A percentile compares a stretch with the other conserved stretches of the same genome.
These are phyloP conservation scores for Philereme transversata DNA, from an alignment of 2,888 invertebrate genomes.

Conservation along the genomic window DNA sequence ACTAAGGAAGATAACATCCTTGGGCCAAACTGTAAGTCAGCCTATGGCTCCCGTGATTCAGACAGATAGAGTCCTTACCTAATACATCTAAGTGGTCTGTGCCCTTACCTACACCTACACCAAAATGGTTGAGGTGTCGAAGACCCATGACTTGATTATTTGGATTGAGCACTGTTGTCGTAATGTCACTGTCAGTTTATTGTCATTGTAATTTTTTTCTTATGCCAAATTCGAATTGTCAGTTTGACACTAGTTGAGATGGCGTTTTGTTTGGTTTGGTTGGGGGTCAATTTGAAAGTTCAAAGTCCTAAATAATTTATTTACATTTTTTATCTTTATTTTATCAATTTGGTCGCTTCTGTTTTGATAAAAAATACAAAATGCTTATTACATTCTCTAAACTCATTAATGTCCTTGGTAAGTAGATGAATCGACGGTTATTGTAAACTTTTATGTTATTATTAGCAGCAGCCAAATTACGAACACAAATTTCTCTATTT, in stretches of 20 bases:
- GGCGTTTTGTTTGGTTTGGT: not conserved
- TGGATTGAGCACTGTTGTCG: too few relatives aligned
- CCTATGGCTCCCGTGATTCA: too few relatives aligned
- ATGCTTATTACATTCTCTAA: slow-evolving; percentile 61
- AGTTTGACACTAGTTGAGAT: slow-evolving; percentile 12
- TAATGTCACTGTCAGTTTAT: too few relatives aligned
- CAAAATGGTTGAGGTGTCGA: too few relatives aligned
- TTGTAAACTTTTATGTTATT: not conserved
- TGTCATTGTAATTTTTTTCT: too few relatives aligned
- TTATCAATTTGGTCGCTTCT: slow-evolving; percentile 27
- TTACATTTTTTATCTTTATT: not conserved
- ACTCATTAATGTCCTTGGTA: slow-evolving; percentile 57
- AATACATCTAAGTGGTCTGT: too few relatives aligned
- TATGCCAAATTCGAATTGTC: too few relatives aligned
- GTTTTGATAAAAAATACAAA: slow-evolving; percentile 29
- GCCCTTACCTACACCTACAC: too few relatives aligned
- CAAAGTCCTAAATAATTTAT: slow-evolving; percentile 48
- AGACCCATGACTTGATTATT: too few relatives aligned
- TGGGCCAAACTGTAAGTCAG: too few relatives aligned
- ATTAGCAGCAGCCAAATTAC: not conserved
- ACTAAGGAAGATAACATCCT: too few relatives aligned
- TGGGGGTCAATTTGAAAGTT: slow-evolving; percentile 41
- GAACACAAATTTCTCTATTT: slow-evolving; percentile 28
- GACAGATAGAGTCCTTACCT: too few relatives aligned
- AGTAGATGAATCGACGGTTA: slow-evolving; percentile 25